Conservation (phyloP, 1,140 invertebrate genomes). For the Drosophila novamexicana region DNA sequence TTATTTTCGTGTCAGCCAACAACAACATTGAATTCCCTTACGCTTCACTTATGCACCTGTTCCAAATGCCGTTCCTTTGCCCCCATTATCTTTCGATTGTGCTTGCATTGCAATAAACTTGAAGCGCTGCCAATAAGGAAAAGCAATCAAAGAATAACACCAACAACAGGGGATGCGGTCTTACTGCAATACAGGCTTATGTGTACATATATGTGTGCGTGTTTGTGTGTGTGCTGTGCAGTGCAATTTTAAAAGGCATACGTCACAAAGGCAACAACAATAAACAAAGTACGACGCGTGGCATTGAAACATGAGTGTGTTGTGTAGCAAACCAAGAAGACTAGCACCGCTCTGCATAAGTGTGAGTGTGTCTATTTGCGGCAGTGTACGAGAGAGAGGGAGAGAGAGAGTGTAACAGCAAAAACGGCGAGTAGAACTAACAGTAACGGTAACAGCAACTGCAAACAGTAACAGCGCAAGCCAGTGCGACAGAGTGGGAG, state of each 20-base stretch:
- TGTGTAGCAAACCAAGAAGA: not conserved
- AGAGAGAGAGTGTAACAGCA: slow-evolving; percentile 16
- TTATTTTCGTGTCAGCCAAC: slow-evolving; percentile 41
- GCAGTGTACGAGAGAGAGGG: slow-evolving; percentile 2
- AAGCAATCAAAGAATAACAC: slow-evolving; percentile 25
- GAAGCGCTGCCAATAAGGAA: slow-evolving; percentile 42
- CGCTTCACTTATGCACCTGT: slow-evolving; percentile 11
- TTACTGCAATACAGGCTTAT: slow-evolving; percentile 1
- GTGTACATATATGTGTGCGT: not conserved
- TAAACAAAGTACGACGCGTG: slow-evolving; percentile 22
- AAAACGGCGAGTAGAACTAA: slow-evolving; percentile 9
- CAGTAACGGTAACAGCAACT: slow-evolving; percentile 1
- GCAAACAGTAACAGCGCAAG: not conserved
- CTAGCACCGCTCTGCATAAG: not conserved
- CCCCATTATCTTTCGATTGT: slow-evolving; percentile 4
- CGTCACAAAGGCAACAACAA: slow-evolving; percentile 20
- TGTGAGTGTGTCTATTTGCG: not conserved
- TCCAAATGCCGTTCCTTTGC: slow-evolving; percentile 14
- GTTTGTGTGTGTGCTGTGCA: not conserved
- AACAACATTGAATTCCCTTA: slow-evolving; percentile 6
- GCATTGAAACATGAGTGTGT: slow-evolving; percentile 30
- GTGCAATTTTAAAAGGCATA: slow-evolving; percentile 10
- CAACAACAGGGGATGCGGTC: slow-evolving; percentile 5
- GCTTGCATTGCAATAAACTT: slow-evolving; percentile 25
- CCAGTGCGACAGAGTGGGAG: not conserved